Conservation (phyloP, 64 coral and sea anemone genomes). For the Pocillopora verrucosa region DNA sequence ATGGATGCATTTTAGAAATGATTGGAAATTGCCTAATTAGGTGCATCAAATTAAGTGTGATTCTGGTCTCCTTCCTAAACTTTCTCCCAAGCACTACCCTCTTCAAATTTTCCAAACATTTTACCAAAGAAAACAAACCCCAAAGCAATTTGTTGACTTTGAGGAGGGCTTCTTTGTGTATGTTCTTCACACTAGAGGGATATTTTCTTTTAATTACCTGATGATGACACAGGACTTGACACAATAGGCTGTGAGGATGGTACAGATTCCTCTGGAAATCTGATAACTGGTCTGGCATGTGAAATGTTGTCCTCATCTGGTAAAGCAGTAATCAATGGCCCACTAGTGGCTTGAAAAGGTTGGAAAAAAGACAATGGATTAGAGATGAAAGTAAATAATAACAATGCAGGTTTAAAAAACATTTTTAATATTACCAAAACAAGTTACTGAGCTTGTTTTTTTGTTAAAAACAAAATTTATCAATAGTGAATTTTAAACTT, state of each 20-base stretch:
- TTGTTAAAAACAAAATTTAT: too few species aligned
- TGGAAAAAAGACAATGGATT: not conserved
- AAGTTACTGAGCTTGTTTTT: too few species aligned
- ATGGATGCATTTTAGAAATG: too few species aligned
- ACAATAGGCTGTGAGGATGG: conserved; percentile 73
- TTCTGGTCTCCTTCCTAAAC: too few species aligned
- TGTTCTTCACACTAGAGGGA: too few species aligned
- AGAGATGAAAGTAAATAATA: not conserved
- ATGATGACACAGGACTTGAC: conserved; percentile 77
- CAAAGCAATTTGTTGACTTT: too few species aligned
- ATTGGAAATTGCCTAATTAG: too few species aligned
- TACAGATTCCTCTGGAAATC: conserved; percentile 65
- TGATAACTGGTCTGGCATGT: conserved; percentile 66
- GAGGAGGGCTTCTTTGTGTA: too few species aligned
- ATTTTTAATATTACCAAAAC: not conserved
- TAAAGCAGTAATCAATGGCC: conserved; percentile 82
- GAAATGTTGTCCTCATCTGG: conserved; percentile 80
- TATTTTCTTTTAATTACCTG: conserved; percentile 30
- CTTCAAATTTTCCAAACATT: too few species aligned
- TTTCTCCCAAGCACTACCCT: too few species aligned
- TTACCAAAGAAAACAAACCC: too few species aligned
- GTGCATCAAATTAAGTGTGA: too few species aligned
- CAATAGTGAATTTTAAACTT: conserved; percentile 14
- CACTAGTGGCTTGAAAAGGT: conserved; percentile 68
- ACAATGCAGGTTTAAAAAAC: not conserved